Base-by-base conservation (phyloP, 1,140 invertebrate genomes). In the Triops cancriformis region DNA sequence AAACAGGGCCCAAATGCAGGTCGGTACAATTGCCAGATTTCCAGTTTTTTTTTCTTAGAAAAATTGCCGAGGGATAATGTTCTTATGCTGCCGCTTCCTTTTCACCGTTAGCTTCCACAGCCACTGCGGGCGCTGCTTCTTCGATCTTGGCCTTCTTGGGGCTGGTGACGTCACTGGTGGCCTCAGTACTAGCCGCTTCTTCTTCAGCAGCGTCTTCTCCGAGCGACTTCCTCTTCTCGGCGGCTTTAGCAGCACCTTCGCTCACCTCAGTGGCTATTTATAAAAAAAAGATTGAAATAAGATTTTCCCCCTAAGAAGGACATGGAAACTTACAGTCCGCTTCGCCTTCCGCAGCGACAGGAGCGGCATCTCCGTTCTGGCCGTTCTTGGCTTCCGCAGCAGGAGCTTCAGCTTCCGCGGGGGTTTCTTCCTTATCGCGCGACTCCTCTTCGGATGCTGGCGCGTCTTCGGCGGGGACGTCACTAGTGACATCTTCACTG, bases 181-280 rank as follows among this genome's bases (percentile, higher is more conserved):
- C 51, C 14, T 64, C 51, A 45, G 28, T 76, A 64, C 75, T 76
- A 28, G 72, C 37, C 12, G 42, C 73, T 12, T 78, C 77, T 42
- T 26, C n/a, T 64, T 64, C 23, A 2, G 64, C 37, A 2, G 64
- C 73, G 26, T 73, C 77, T 18, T 64, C 51, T 0, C 51, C 51
- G 12, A 78, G 18, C 14, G 77, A 78, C 74, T 78, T 78, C 72
- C 77, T 73, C 41, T 78, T 78, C 26, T 78, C 77, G 6, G 77
- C 77, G 7, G 73, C 73, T 28, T 78, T 78, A 7, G 73, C 72
- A 12, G 77, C 72, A 6, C 72, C 77, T 43, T 73, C 77, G 31
- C 73, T 72, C 27, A 73, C 77, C 74, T 78, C 77, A n/a, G 77
- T 78, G 11, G 77, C 77, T 78, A 51, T 23, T 45, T 23, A 28